Percentiles rank a stretch among this genome's conserved stretches.
Evolutionary conservation across 2,113 vertebrate species (phyloP).

Genomic region (Aldabrachelys gigantea): DNA sequence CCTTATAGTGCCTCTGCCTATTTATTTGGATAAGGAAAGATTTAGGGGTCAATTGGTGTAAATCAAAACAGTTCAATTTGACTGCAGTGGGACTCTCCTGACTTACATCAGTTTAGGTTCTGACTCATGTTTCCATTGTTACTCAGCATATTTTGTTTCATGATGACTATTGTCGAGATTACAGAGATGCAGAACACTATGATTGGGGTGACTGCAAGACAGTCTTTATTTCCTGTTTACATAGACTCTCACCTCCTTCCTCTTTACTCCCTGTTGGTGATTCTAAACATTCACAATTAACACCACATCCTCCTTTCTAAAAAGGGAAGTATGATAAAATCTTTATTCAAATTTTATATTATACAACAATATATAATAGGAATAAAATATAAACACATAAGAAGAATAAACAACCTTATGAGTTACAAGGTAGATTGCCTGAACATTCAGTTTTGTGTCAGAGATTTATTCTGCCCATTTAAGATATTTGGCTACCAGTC

Average conservation of each 20-base stretch:
- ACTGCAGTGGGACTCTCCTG: background rate
- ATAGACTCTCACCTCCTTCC: background rate
- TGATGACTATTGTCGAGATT: background rate
- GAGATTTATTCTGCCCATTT: too few relatives aligned
- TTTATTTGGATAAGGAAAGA: background rate
- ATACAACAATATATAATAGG: background rate
- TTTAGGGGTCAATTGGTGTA: background rate
- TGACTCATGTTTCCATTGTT: background rate
- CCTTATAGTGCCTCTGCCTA: background rate
- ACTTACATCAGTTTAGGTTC: background rate
- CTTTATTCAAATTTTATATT: background rate
- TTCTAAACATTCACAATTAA: background rate
- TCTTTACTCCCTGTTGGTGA: background rate
- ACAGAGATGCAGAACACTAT: background rate
- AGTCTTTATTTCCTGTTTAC: background rate
- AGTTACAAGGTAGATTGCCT: background rate
- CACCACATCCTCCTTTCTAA: background rate
- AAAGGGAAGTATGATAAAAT: background rate
- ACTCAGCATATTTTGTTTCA: background rate
- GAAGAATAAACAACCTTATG: background rate
- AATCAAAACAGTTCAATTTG: background rate
- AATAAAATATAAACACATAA: background rate
- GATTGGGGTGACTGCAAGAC: background rate
- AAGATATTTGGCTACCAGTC: too few relatives aligned
- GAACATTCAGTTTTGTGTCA: background rate